phyloP scores from a whole-genome alignment of 1,140 invertebrate genomes.

The Hypsibius dujardini region DNA sequence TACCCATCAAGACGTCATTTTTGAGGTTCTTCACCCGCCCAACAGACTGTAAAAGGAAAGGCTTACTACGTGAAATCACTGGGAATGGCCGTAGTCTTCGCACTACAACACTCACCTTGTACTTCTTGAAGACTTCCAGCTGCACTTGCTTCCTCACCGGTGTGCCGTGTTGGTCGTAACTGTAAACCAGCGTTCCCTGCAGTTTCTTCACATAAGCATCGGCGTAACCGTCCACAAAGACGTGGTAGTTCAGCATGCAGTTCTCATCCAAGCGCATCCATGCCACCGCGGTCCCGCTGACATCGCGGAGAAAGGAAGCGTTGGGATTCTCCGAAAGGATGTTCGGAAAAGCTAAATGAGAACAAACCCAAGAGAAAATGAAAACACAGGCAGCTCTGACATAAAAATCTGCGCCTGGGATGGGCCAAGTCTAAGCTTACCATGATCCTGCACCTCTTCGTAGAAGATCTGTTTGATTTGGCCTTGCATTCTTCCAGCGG shows the following conservation, averaged over 20 bases:
- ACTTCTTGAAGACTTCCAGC: conserved; percentile 10
- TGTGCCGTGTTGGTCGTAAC: background rate
- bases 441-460: background rate
- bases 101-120: background rate
- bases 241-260: conserved; percentile 64
- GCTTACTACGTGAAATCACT: background rate
- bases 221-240: conserved; percentile 32
- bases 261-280: conserved; percentile 62
- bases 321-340: background rate
- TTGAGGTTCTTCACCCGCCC: conserved; percentile 10
- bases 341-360: background rate
- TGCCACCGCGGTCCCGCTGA: conserved; percentile 43
- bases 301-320: background rate
- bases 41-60: background rate
- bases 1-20: conserved; percentile 13
- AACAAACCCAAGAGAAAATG: too few species aligned
- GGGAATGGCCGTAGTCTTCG: too few species aligned
- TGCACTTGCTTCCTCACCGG: background rate
- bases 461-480: conserved; percentile 46
- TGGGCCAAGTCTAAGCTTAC: background rate
- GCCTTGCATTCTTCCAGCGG: conserved; percentile 41
- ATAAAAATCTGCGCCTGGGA: too few species aligned
- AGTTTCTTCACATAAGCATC: conserved; percentile 3
- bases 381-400: too few species aligned
- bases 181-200: background rate